Evolutionary conservation across 1,140 invertebrate species (phyloP), one percentile per base, ranked within the genome.

Genomic region (Dinoponera quadriceps): DNA sequence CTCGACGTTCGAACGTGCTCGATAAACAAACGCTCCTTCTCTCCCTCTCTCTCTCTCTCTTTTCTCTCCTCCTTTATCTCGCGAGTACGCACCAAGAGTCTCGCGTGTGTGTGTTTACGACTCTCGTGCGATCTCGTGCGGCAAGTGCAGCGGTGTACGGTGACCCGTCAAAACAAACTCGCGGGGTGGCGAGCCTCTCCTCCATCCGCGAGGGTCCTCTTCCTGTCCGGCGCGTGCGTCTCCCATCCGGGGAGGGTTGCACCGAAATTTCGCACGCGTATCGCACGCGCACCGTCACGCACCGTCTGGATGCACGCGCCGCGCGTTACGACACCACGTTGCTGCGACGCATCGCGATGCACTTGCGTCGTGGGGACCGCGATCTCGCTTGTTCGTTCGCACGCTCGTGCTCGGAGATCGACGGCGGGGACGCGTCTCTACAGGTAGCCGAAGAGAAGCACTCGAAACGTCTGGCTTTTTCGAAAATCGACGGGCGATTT

Each of bases 231-330:
- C 63, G 48, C 33, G 33, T 20, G 48, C 78, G 77, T 77, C 85
- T 86, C 89, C 85, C 78, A 71, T 87, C 81, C 83, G 66, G 51
- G 55, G 14, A 22, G 60, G 54, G 25, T 44, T 49, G 55, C 63
- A 83, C 63, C 82, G 71, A 63, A 49, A 73, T 62, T 38, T 48
- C 73, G 73, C 29, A 38, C 44, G 44, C 51, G 38, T 25, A 11
- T 0, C 33, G n/a, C 62, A 48, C 62, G 62, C 29, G 18, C 29
- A 25, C 38, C 11, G 54, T 55, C 54, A 55, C 54, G 54, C 54
- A 55, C 54, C 66, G 66, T 51, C 20, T 38, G 62, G 69, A 51
- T 74, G 57, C 72, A 62, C 38, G 38, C 38, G 72, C n/a, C 57
- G 72, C 72, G 55, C 33, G n/a, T 48, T 51, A 59, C 48, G 49